phyloP scores from a whole-genome alignment of 2,113 vertebrate genomes.

The Lampris incognitus region DNA sequence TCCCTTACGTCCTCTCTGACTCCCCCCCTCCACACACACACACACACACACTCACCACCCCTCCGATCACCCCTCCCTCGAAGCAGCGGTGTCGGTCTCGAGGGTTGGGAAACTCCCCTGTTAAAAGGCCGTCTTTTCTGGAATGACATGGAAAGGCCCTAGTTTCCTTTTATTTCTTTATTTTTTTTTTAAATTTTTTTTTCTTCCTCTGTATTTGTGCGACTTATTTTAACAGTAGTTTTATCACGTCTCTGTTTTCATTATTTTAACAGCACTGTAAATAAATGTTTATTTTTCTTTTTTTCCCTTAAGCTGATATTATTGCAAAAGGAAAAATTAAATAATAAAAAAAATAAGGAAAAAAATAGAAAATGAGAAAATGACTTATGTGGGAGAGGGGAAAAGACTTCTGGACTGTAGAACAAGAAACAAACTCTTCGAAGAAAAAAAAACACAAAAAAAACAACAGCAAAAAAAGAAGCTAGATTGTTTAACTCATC shows the following conservation, averaged over 20 bases:
- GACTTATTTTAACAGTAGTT: slow-evolving; percentile 97
- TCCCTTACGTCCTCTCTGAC: not conserved
- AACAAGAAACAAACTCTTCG: slow-evolving; percentile 85
- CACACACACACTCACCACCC: slow-evolving; percentile 18
- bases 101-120: slow-evolving; percentile 44
- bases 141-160: slow-evolving; percentile 88
- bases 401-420: slow-evolving; percentile 86
- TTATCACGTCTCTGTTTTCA: slow-evolving; percentile 95
- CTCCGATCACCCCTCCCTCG: slow-evolving; percentile 22
- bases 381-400: slow-evolving; percentile 72
- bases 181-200: slow-evolving; percentile 73
- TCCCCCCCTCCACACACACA: not conserved
- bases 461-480: slow-evolving; percentile 36
- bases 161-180: slow-evolving; percentile 61
- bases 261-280: slow-evolving; percentile 99
- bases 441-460: slow-evolving; percentile 73
- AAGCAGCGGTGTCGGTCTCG: slow-evolving; percentile 73
- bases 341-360: slow-evolving; percentile 81
- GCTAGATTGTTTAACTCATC: slow-evolving; percentile 82
- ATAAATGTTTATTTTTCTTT: slow-evolving; percentile 87
- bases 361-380: slow-evolving; percentile 77
- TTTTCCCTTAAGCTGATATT: slow-evolving; percentile 81
- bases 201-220: slow-evolving; percentile 91
- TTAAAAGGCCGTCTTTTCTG: slow-evolving; percentile 81
- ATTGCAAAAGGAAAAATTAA: slow-evolving; percentile 80